Base-by-base conservation (phyloP, 2,797 vertebrate species). In the Sebastes cheni region DNA sequence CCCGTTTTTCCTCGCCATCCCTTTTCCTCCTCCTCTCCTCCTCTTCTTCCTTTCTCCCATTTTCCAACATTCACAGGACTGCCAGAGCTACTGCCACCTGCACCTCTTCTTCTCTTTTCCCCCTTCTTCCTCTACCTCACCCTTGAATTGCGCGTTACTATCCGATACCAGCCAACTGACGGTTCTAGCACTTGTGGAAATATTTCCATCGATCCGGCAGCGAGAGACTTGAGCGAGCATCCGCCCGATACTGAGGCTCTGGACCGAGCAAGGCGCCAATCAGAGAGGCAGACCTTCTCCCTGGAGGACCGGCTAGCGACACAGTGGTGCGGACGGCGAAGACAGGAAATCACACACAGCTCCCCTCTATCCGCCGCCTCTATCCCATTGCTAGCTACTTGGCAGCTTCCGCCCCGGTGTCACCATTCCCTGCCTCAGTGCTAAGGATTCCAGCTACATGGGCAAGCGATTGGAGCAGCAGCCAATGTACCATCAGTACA, bases 401-500 rank as follows among this genome's bases (percentile, higher is more conserved):
- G 86, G 89, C 88, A 91, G 86, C 93, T 85, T 86, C 89, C 86
- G 82, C 78, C 88, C 58, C 88, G 72, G 90, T 91, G 92, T 91
- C 93, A 93, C 90, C 90, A 89, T 97, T 97, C 96, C 96, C 96
- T 97, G 96, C 95, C 93, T 95, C 96, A 94, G 97, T 96, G 95
- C 97, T 96, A 96, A 96, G 94, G 97, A 97, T 97, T 97, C 96
- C 96, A 98, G 97, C 97, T 99, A 98, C 97, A 99, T 99, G 98
- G 98, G 98, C 96, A 99, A 99, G 97, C 97, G 97, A 94, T 96
- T 98, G 98, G 98, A 99, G 93, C 98, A 98, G 96, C 97, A 97
- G 93, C 98, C 97, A 98, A 99, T 99, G 98, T 99, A 98, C 97
- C 98, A 98, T 91, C 97, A 99, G 97, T 99, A 98, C 97, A 98